Percentiles rank a stretch among this genome's conserved stretches.
phyloP scores from a whole-genome alignment of 2,113 vertebrate genomes.

The Oncorhynchus tshawytscha region DNA sequence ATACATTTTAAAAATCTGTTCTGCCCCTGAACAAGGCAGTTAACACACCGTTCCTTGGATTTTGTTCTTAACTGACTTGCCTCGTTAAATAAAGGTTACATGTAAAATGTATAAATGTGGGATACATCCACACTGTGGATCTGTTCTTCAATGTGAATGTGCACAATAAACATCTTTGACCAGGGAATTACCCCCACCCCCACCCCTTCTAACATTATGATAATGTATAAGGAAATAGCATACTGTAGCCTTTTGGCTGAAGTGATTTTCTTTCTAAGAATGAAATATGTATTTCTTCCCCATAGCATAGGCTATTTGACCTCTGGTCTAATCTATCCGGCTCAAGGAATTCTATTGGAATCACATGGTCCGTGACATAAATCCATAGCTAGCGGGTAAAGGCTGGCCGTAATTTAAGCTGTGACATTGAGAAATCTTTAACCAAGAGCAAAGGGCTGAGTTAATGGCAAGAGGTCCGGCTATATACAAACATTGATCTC shows the following conservation, averaged over 20 bases:
- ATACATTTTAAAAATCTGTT: too few relatives aligned
- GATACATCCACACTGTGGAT: too few relatives aligned
- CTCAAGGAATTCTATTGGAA: constrained; percentile 39
- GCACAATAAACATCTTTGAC: too few relatives aligned
- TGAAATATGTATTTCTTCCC: not conserved
- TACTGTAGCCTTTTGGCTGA: not conserved
- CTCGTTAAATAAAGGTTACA: too few relatives aligned
- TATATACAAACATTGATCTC: constrained; percentile 14
- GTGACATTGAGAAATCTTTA: constrained; percentile 49
- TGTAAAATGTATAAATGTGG: too few relatives aligned
- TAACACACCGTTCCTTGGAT: too few relatives aligned
- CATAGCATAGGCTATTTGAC: not conserved
- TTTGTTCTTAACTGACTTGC: too few relatives aligned
- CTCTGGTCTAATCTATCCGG: not conserved
- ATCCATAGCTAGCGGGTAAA: constrained; percentile 40
- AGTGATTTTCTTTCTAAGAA: not conserved
- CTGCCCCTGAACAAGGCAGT: too few relatives aligned
- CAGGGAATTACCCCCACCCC: too few relatives aligned
- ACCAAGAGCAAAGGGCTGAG: constrained; percentile 29
- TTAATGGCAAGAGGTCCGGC: not conserved
- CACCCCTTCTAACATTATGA: too few relatives aligned
- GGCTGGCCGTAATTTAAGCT: constrained; percentile 59
- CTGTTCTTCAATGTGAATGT: too few relatives aligned
- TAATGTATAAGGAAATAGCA: not conserved
- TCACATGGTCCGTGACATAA: constrained; percentile 42